Evolutionary conservation across 2,888 invertebrate species (phyloP).

Genomic region (Microplitis manilae): DNA sequence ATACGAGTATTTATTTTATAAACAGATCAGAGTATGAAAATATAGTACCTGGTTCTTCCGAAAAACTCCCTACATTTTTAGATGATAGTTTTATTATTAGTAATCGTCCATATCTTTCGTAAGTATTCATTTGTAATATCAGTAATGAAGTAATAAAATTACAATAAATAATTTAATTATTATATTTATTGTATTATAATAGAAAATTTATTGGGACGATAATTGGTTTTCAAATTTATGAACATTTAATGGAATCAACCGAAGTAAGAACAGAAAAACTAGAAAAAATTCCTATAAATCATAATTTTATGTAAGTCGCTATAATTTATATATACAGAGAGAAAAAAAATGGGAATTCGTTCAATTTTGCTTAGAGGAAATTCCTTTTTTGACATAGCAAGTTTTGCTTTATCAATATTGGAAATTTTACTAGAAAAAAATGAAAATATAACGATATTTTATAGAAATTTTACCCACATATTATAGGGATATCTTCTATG

Average conservation of each 20-base stretch:
- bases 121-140: conserved; percentile 49
- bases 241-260: conserved; percentile 59
- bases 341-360: no score
- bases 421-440: no score
- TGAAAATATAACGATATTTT: no score
- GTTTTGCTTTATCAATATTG: no score
- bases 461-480: no score
- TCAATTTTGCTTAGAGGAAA: no score
- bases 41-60: conserved; percentile 43
- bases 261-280: conserved; percentile 58
- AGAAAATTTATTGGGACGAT: conserved; percentile 64
- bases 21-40: conserved; percentile 59
- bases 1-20: conserved; percentile 19
- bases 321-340: neutral
- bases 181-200: conserved; percentile 20
- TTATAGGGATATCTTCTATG: no score
- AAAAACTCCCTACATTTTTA: conserved; percentile 59
- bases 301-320: conserved; percentile 59
- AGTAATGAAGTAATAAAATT: neutral
- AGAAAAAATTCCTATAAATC: conserved; percentile 47
- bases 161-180: neutral
- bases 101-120: conserved; percentile 66
- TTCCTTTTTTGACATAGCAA: no score
- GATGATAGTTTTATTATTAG: conserved; percentile 60
- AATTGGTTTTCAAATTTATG: conserved; percentile 64